A percentile compares a stretch with the other conserved stretches of the same genome.
phyloP scores from a whole-genome alignment of 2,888 invertebrate species.

The Tricholauxania praeusta region DNA sequence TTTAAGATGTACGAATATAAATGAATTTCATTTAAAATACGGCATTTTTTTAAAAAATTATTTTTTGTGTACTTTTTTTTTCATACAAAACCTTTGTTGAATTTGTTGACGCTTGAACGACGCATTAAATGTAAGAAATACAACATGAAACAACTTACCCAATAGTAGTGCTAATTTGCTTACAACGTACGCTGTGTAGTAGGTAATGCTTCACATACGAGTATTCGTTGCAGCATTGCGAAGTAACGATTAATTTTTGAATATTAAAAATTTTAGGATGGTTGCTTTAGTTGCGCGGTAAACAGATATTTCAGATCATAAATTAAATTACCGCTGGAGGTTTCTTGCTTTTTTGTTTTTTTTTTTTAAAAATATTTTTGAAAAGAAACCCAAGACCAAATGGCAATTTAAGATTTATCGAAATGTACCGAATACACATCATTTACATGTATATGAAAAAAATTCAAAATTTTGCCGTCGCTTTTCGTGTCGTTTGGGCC shows the following conservation, averaged over 20 bases:
- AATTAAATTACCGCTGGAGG: constrained; percentile 42
- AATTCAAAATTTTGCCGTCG: not conserved
- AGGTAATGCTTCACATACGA: not conserved
- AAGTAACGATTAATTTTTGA: constrained; percentile 27
- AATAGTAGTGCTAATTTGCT: constrained; percentile 31
- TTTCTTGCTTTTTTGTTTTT: constrained; percentile 9
- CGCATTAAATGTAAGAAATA: constrained; percentile 1
- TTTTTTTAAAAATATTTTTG: not conserved
- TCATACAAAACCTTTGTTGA: constrained; percentile 35
- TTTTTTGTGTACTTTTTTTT: not conserved
- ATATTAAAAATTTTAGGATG: constrained; percentile 26
- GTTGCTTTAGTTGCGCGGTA: constrained; percentile 36
- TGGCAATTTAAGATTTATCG: constrained; percentile 42
- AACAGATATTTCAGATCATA: constrained; percentile 33
- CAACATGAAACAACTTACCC: constrained; percentile 56
- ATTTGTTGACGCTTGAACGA: not conserved
- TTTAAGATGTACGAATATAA: not conserved
- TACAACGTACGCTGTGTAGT: constrained; percentile 7
- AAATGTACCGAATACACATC: constrained; percentile 33
- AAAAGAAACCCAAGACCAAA: constrained; percentile 14
- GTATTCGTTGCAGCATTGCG: constrained; percentile 24
- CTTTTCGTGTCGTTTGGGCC: constrained; percentile 57
- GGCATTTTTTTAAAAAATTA: not conserved
- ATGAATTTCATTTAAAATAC: not conserved
- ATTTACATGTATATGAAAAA: not conserved